Evolutionary conservation across 1,140 invertebrate species (phyloP), one percentile per base, ranked within the genome.

Genomic region (Eubasilissa regina): DNA sequence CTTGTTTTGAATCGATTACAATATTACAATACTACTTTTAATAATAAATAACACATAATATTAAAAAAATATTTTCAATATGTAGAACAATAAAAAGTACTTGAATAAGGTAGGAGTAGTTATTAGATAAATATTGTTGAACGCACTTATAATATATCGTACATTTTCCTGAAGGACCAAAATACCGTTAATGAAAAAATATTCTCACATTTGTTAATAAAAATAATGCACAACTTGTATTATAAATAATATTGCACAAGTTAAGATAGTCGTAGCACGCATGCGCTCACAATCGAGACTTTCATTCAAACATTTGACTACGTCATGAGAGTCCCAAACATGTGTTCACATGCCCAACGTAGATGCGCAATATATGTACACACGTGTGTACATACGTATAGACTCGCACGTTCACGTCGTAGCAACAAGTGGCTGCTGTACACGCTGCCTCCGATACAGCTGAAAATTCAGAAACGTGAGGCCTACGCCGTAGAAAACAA

Each of bases 381-480:
- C 35, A 55, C n/a, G 8, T 56, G n/a, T 56, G 44, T 51, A 55
- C n/a, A 8, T 56, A 10, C 44, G 44, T 51, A 19, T 70, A 48
- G 48, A 45, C 45, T 19, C 70, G 44, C 35, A 77, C 75, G 66
- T 78, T 78, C 35, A 78, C 76, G 76, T 78, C 45, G 43, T 78
- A 78, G 58, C 76, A 78, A 78, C 76, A 78, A 78, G 76, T 78
- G 76, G 70, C 45, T 12, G 11, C 66, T 17, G 66, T 64, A 64
- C 66, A 70, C 66, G 66, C 66, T 45, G 66, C 51, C 66, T 70
- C 11, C 66, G 66, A 19, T 62, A 70, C 48, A 51, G 45, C 13
- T 19, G 66, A 48, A 47, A 70, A 47, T 70, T 25, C 17, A 51
- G 13, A 47, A 25, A 53, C 19, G 19, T 48, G 51, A 47, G 19